Percentiles rank a stretch among this genome's conserved stretches.
phyloP scores from a whole-genome alignment of 37 sponge, comb jelly and placozoan species.

The Spongia lamella region DNA sequence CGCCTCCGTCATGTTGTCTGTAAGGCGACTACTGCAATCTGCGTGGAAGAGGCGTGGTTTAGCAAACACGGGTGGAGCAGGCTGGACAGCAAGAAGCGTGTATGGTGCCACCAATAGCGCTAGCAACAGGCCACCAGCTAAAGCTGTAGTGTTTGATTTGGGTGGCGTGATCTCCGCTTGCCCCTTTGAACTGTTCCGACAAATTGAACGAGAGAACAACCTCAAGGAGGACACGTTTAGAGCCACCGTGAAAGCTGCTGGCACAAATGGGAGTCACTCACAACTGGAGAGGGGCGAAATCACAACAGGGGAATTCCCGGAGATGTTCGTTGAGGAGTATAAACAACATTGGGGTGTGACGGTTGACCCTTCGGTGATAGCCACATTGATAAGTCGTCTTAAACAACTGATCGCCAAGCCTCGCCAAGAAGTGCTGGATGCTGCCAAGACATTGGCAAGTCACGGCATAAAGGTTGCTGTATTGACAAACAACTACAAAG shows the following conservation, averaged over 20 bases:
- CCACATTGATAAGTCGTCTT: slow-evolving; percentile 25
- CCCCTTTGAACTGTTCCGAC: slow-evolving; percentile 51
- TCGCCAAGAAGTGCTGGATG: slow-evolving; percentile 23
- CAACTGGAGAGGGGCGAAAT: slow-evolving; percentile 64
- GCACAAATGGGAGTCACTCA: slow-evolving; percentile 49
- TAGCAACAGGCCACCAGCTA: slow-evolving; percentile 4
- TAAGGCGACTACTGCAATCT: too few species aligned
- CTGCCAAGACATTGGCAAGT: slow-evolving; percentile 6
- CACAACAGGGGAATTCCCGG: slow-evolving; percentile 36
- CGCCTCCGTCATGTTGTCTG: too few species aligned
- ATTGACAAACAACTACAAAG: slow-evolving; percentile 62
- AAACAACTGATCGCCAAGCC: slow-evolving; percentile 14
- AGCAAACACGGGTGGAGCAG: too few species aligned
- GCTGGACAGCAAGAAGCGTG: too few species aligned
- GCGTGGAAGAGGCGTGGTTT: too few species aligned
- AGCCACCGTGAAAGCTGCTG: slow-evolving; percentile 44
- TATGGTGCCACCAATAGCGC: too few species aligned
- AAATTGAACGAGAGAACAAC: slow-evolving; percentile 41
- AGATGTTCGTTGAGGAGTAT: slow-evolving; percentile 44
- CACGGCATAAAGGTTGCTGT: slow-evolving; percentile 55
- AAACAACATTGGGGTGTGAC: neutral
- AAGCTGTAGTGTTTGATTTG: slow-evolving; percentile 76
- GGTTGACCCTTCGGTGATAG: slow-evolving; percentile 5
- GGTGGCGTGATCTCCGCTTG: slow-evolving; percentile 68
- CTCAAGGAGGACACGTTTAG: slow-evolving; percentile 36